Evolutionary conservation across 1,140 invertebrate species (phyloP), one percentile per base, ranked within the genome.

Genomic region (Dreissena polymorpha): DNA sequence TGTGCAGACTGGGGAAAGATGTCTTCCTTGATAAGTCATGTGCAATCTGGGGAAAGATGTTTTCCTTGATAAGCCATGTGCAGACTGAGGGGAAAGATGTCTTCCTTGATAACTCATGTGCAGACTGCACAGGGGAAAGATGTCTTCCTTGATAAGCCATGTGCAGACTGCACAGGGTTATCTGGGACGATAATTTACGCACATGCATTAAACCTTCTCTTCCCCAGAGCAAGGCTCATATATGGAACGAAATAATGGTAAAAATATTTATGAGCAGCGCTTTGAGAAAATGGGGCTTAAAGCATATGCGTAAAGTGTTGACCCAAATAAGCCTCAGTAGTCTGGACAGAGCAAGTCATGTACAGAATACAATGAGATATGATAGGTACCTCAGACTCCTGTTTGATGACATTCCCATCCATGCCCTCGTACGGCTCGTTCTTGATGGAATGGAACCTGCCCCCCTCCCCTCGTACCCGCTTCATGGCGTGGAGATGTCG

Each of bases 401-500:
- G 75, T 69, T 88, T 86, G 57, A 86, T 67, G 18, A 60, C 63
- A 2, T 68, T 18, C 0, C 29, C 64, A 25, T 70, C 70, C 6
- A 85, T 83, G n/a, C 51, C 86, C 13, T 88, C 83, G 0, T 76
- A 76, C 50, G 85, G 83, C 75, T 88, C 85, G 73, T 86, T 85
- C 55, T 87, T 90, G 10, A 88, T 85, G 0, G 89, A 90, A 77
- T 88, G 90, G 73, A 99, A 99, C 78, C 98, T 94, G 0, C 99
- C 99, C 69, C 98, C 99, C 94, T 99, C 97, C 16, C 98, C 98
- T 80, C 99, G 94, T 88, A 98, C 96, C 89, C 99, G 94, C 92
- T 99, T 99, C 97, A 99, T 98, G 0, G 98, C 99, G 91, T 99
- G 98, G 88, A 97, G 94, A 94, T 99, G 98, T 74, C 98, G 94